Conservation (phyloP, 1,140 invertebrate species). For the Heliconius congener region DNA sequence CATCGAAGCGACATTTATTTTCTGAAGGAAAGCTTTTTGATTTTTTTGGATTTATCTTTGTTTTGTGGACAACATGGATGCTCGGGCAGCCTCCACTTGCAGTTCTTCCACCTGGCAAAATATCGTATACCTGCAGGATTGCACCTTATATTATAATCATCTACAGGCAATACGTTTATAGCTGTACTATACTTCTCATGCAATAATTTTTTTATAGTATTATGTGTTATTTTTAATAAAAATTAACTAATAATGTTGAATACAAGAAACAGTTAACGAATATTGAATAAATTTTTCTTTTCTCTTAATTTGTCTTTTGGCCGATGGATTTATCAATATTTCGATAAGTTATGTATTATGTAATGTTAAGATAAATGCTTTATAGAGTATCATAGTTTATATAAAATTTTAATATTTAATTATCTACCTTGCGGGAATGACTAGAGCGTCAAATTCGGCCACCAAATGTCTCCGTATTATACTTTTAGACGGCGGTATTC, state of each 20-base stretch:
- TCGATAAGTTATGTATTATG: constrained; percentile 14
- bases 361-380: constrained; percentile 26
- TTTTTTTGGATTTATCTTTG: constrained; percentile 80
- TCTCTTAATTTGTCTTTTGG: constrained; percentile 22
- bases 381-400: constrained; percentile 3
- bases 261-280: constrained; percentile 15
- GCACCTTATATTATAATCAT: constrained; percentile 79
- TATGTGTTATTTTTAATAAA: not conserved
- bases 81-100: constrained; percentile 84
- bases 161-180: constrained; percentile 72
- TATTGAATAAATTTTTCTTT: constrained; percentile 35
- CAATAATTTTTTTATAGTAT: constrained; percentile 52
- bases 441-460: constrained; percentile 93
- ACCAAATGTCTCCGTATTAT: constrained; percentile 95
- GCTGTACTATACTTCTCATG: constrained; percentile 57
- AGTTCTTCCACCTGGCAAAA: constrained; percentile 90
- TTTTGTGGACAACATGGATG: constrained; percentile 81
- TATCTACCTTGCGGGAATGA: constrained; percentile 92
- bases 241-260: not conserved
- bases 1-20: constrained; percentile 76
- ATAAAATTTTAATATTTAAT: not conserved
- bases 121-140: constrained; percentile 88
- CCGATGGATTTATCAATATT: constrained; percentile 30
- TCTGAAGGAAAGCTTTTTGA: constrained; percentile 77
- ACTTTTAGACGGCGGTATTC: constrained; percentile 95